Percentiles rank a stretch among this genome's conserved stretches.
phyloP scores from a whole-genome alignment of 64 coral and sea anemone species.

The Porites australiensis region DNA sequence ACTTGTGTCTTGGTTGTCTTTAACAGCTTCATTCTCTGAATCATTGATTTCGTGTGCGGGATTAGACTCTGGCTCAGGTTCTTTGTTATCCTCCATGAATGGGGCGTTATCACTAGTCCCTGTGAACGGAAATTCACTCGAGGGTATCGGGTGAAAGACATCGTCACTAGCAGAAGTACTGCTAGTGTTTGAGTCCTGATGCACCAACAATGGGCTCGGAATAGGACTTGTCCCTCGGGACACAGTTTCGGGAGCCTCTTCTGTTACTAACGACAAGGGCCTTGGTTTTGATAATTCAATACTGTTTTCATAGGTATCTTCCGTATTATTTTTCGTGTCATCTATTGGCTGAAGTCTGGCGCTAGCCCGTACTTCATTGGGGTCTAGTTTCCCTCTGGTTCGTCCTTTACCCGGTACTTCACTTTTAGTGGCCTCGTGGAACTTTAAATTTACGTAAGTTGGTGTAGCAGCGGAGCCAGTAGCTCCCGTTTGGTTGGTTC shows the following conservation, averaged over 20 bases:
- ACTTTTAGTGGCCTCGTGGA: slow-evolving; percentile 30
- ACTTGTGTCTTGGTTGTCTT: not conserved
- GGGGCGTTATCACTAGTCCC: not conserved
- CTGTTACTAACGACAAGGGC: not conserved
- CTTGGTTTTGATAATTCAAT: not conserved
- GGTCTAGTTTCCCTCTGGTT: slow-evolving; percentile 24
- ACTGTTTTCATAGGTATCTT: not conserved
- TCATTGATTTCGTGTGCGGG: not conserved
- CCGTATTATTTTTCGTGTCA: not conserved
- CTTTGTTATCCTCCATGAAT: not conserved
- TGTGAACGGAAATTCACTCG: not conserved
- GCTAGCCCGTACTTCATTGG: slow-evolving; percentile 35
- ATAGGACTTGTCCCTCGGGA: slow-evolving; percentile 27
- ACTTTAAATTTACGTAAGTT: slow-evolving; percentile 69
- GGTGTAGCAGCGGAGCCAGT: not conserved
- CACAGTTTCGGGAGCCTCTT: not conserved
- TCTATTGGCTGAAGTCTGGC: not conserved
- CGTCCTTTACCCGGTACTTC: not conserved
- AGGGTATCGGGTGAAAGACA: not conserved
- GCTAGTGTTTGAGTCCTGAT: not conserved
- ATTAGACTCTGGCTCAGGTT: not conserved
- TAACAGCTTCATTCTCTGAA: not conserved
- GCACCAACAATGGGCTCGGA: not conserved
- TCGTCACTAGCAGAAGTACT: not conserved
- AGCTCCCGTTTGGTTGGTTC: not conserved